Base-by-base conservation (phyloP, 2,113 vertebrate species). In the Dicentrarchus labrax region DNA sequence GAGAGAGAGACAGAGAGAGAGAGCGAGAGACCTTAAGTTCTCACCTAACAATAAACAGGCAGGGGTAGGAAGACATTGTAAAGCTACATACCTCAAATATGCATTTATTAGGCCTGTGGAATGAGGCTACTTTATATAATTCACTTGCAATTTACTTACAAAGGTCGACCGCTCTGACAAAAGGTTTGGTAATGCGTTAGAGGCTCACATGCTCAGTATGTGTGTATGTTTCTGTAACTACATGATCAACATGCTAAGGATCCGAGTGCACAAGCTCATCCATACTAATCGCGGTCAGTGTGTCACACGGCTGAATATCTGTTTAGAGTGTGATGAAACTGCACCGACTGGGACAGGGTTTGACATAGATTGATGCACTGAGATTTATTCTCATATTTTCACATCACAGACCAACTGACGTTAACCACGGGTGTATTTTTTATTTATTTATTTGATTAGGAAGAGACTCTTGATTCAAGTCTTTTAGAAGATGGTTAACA, bases 401-500 rank as follows among this genome's bases (percentile, higher is more conserved):
- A 67, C 60, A 76, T 69, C 50, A 51, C 59, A 64, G 10, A 45
- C 53, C 24, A n/a, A 57, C 38, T 54, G 41, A 72, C 64, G 75
- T 50, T 47, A 47, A 71, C 68, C 45, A 39, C 0, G 2, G 30
- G 11, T 21, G 8, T 7, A 11, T 43, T 73, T 54, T 54, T 38
- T 39, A 38, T 13, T 2, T 2, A 22, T 17, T 50, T 50, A 6
- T 17, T 7, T 17, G 15, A 62, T 51, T 12, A 60, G 73, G 73
- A 19, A 66, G 48, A 69, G 19, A 60, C 60, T 70, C 48, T 15
- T 4, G 62, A 69, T 78, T 72, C 6, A 75, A 59, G 71, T 82
- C 66, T 66, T 83, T 88, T 22, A 69, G 38, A 50, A 60, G 70
- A 82, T 86, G 80, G 84, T 86, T 79, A 82, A 82, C 64, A 73